Conservation (phyloP, 1,140 invertebrate species). For the Cotesia glomerata region DNA sequence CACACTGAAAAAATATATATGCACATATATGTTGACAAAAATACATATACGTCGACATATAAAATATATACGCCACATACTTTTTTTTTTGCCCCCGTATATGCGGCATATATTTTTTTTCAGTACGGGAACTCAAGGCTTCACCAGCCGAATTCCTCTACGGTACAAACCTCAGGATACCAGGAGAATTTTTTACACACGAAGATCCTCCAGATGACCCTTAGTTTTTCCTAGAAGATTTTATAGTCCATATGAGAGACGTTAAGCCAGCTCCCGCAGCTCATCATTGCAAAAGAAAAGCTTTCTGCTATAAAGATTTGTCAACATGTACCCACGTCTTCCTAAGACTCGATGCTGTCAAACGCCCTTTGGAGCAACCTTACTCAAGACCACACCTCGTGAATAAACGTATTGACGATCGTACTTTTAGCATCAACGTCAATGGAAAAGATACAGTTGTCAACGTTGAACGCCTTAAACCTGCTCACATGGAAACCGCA, state of each 20-base stretch:
- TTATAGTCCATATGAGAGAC: background rate
- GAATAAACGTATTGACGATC: constrained; percentile 25
- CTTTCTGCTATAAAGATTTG: constrained; percentile 34
- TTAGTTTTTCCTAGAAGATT: background rate
- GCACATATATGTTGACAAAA: too few species aligned
- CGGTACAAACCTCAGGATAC: constrained; percentile 46
- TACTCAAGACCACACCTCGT: constrained; percentile 40
- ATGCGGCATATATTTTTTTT: too few species aligned
- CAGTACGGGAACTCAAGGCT: constrained; percentile 45
- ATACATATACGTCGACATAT: too few species aligned
- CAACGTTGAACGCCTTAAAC: constrained; percentile 16
- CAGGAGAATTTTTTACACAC: constrained; percentile 39
- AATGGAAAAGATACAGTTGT: background rate
- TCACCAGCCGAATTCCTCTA: constrained; percentile 52
- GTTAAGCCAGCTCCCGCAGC: background rate
- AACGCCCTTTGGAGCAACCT: constrained; percentile 32
- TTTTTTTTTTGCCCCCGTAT: too few species aligned
- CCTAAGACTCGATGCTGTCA: constrained; percentile 31
- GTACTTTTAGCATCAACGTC: constrained; percentile 29
- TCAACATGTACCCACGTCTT: constrained; percentile 37
- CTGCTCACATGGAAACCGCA: background rate
- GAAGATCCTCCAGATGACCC: constrained; percentile 28
- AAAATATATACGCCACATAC: too few species aligned
- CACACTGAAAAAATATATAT: too few species aligned
- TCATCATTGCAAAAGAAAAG: constrained; percentile 3